Conservation (phyloP, 1,140 invertebrate genomes). For the Drosophila funebris region DNA sequence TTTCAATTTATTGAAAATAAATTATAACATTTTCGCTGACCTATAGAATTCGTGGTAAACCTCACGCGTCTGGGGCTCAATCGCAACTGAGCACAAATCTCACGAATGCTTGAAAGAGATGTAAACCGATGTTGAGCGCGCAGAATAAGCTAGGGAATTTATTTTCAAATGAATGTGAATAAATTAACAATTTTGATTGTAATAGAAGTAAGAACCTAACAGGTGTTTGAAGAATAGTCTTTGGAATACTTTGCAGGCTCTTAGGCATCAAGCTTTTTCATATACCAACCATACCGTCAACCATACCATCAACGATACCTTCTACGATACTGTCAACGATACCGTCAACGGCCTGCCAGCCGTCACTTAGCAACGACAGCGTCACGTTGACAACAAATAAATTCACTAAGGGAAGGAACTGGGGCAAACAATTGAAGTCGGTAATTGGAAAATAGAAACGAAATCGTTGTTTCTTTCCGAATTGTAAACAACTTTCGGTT, state of each 20-base stretch:
- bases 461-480: conserved; percentile 21
- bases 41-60: conserved; percentile 19
- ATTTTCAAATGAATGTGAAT: neutral
- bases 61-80: conserved; percentile 30
- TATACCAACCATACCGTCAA: neutral
- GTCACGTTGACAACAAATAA: conserved; percentile 41
- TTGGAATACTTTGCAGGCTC: too few species aligned
- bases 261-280: too few species aligned
- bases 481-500: conserved; percentile 54
- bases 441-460: conserved; percentile 16
- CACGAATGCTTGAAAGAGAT: neutral
- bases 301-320: too few species aligned
- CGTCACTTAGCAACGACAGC: neutral
- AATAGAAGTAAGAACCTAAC: too few species aligned
- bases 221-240: too few species aligned
- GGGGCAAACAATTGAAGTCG: conserved; percentile 34
- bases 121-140: neutral
- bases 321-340: neutral
- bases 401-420: conserved; percentile 24
- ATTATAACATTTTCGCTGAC: conserved; percentile 37
- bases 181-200: too few species aligned
- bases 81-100: conserved; percentile 41
- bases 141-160: neutral
- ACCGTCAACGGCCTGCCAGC: neutral
- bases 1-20: neutral